These are phyloP conservation scores for Operophtera brumata DNA, from an alignment of 2,888 invertebrate species.

Conservation along the genomic window DNA sequence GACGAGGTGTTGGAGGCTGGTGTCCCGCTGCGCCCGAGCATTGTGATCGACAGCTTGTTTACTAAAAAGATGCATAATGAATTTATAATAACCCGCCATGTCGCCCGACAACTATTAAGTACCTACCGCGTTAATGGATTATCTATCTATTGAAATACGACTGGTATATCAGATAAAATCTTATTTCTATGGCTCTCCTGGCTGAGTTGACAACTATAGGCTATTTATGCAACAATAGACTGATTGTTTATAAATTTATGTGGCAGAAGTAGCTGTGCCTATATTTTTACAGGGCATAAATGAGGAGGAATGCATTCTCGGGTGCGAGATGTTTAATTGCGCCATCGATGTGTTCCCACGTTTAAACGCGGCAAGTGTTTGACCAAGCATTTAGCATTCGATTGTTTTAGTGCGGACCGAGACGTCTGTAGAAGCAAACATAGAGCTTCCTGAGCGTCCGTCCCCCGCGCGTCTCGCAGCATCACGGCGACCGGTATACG, in stretches of 20 bases:
- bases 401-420: slow-evolving; percentile 78
- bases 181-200: slow-evolving; percentile 28
- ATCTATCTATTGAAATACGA: slow-evolving; percentile 41
- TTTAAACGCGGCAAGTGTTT: slow-evolving; percentile 76
- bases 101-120: slow-evolving; percentile 53
- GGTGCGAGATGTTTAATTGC: slow-evolving; percentile 69
- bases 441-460: slow-evolving; percentile 59
- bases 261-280: slow-evolving; percentile 5
- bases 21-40: slow-evolving; percentile 70
- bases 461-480: slow-evolving; percentile 28
- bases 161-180: slow-evolving; percentile 30
- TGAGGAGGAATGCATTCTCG: slow-evolving; percentile 51
- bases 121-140: slow-evolving; percentile 34
- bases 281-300: slow-evolving; percentile 19
- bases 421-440: slow-evolving; percentile 74
- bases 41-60: slow-evolving; percentile 81
- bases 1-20: slow-evolving; percentile 68
- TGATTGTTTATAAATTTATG: slow-evolving; percentile 21
- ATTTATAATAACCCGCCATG: slow-evolving; percentile 74
- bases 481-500: slow-evolving; percentile 19
- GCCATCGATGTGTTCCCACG: slow-evolving; percentile 76
- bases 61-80: slow-evolving; percentile 81
- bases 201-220: slow-evolving; percentile 27
- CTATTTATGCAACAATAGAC: slow-evolving; percentile 22
- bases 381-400: slow-evolving; percentile 76